Evolutionary conservation across 2,113 vertebrate genomes (phyloP).

Genomic region (Gopherus flavomarginatus): DNA sequence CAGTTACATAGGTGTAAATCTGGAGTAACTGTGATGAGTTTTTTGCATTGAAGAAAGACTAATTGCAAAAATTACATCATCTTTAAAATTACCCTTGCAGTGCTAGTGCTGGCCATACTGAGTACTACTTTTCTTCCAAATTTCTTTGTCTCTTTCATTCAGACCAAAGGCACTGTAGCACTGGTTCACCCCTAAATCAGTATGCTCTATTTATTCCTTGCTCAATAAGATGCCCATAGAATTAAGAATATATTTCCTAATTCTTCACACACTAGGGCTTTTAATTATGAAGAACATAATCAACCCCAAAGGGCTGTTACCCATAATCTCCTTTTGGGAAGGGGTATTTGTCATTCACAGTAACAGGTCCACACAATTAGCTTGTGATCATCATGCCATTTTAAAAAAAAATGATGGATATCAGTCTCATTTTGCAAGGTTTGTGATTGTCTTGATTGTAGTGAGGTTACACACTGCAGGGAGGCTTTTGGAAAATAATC

Average conservation of each 20-base stretch:
- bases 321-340: slow-evolving; percentile 58
- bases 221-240: slow-evolving; percentile 24
- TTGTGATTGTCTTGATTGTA: slow-evolving; percentile 69
- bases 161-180: rapidly evolving
- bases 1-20: not conserved
- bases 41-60: not conserved
- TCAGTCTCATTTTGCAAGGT: slow-evolving; percentile 38
- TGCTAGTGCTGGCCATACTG: rapidly evolving
- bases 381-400: slow-evolving; percentile 48
- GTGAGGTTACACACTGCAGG: slow-evolving; percentile 47
- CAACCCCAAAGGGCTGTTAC: slow-evolving; percentile 61
- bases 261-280: slow-evolving; percentile 53
- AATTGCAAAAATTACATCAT: not conserved
- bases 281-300: slow-evolving; percentile 67
- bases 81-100: not conserved
- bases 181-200: slow-evolving; percentile 26
- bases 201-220: slow-evolving; percentile 56
- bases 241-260: slow-evolving; percentile 57
- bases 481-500: slow-evolving; percentile 32
- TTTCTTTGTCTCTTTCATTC: not conserved
- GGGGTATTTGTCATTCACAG: slow-evolving; percentile 65
- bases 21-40: not conserved
- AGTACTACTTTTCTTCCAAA: not conserved
- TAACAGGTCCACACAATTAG: slow-evolving; percentile 63
- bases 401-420: slow-evolving; percentile 45